Conservation (phyloP, 2,888 invertebrate genomes). For the Xanthia togata region DNA sequence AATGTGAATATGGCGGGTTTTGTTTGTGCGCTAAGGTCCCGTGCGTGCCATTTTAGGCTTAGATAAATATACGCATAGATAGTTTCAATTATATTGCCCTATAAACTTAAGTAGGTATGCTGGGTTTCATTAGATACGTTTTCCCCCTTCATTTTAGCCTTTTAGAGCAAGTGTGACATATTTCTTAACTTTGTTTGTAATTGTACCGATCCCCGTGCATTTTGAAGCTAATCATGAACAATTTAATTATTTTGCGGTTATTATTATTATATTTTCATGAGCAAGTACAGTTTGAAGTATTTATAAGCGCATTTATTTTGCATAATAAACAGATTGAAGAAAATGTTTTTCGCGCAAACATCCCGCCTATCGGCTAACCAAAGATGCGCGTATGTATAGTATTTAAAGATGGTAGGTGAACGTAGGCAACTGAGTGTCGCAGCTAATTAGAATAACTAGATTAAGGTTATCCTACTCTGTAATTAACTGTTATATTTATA, state of each 20-base stretch:
- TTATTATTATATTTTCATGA: conserved; percentile 7
- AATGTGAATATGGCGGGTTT: conserved; percentile 72
- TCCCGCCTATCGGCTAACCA: conserved; percentile 76
- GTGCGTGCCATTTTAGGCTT: conserved; percentile 85
- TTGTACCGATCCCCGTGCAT: conserved; percentile 11
- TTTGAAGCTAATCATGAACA: conserved; percentile 33
- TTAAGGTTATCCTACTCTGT: conserved; percentile 65
- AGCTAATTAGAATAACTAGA: conserved; percentile 71
- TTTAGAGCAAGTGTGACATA: conserved; percentile 52
- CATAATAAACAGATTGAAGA: conserved; percentile 20
- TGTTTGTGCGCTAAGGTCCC: conserved; percentile 76
- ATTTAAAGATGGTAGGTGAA: conserved; percentile 69
- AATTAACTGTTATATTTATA: conserved; percentile 61
- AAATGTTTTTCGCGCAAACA: conserved; percentile 73
- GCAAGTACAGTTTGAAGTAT: conserved; percentile 30
- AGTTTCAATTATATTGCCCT: conserved; percentile 79
- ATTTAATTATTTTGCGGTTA: conserved; percentile 39
- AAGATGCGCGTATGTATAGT: conserved; percentile 78
- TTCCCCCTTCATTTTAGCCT: conserved; percentile 26
- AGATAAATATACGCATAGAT: conserved; percentile 83
- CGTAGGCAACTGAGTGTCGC: conserved; percentile 74
- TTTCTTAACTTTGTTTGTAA: conserved; percentile 21
- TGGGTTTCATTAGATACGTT: conserved; percentile 54
- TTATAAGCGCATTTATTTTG: conserved; percentile 53
- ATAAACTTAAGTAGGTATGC: conserved; percentile 55